Evolutionary conservation across 2,888 invertebrate genomes (phyloP).

Genomic region (Synergus japonicus): DNA sequence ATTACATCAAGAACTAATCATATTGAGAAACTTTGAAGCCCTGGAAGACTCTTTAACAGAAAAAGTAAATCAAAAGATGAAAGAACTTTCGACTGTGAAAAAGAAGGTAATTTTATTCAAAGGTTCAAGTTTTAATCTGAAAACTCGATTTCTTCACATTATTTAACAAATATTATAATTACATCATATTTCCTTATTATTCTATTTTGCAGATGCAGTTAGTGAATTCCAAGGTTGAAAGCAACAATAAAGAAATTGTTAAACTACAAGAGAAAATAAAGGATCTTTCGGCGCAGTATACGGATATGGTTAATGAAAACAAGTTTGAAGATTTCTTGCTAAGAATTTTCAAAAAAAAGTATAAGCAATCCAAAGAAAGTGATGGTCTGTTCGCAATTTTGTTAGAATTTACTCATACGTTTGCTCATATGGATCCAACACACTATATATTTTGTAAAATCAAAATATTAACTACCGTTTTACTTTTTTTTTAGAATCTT

Average conservation of each 20-base stretch:
- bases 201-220: slow-evolving; percentile 57
- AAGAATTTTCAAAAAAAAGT: slow-evolving; percentile 91
- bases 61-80: slow-evolving; percentile 80
- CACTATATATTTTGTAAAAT: neutral
- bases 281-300: slow-evolving; percentile 80
- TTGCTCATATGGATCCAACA: neutral
- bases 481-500: slow-evolving; percentile 46
- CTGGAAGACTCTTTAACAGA: slow-evolving; percentile 83
- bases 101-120: slow-evolving; percentile 56
- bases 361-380: slow-evolving; percentile 82
- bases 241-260: slow-evolving; percentile 76
- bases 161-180: too few species aligned
- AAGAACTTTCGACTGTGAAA: slow-evolving; percentile 74
- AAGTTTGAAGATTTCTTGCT: slow-evolving; percentile 89
- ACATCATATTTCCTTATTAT: neutral
- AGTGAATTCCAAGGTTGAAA: slow-evolving; percentile 76
- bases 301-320: slow-evolving; percentile 82
- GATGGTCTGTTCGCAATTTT: slow-evolving; percentile 73
- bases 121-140: neutral
- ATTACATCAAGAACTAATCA: slow-evolving; percentile 86
- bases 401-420: slow-evolving; percentile 7
- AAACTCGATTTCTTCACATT: too few species aligned
- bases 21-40: slow-evolving; percentile 86
- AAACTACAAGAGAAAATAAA: slow-evolving; percentile 78
- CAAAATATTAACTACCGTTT: neutral